Conservation (phyloP, 2,797 vertebrate genomes). For the Hippopotamyrus pictus region DNA sequence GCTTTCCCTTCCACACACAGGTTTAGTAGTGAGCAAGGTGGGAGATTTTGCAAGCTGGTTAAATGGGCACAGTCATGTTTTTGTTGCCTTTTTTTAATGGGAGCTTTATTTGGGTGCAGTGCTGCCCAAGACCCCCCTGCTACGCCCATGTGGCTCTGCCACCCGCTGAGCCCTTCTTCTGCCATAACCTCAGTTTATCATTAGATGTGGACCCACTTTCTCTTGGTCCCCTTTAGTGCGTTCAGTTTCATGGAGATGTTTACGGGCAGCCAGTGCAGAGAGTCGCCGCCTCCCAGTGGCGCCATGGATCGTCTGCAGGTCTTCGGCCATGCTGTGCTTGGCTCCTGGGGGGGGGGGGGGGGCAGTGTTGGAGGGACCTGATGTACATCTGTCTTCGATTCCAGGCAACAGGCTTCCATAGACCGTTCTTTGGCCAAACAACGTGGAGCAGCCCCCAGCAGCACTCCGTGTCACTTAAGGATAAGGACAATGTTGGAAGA, state of each 20-base stretch:
- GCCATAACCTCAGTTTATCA: not conserved
- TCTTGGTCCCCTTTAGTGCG: not conserved
- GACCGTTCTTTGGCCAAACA: not conserved
- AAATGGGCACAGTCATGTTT: not conserved
- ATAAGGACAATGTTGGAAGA: not conserved
- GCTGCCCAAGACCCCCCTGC: not conserved
- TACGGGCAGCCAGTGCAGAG: not conserved
- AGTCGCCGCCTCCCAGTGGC: not conserved
- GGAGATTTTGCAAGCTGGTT: not conserved
- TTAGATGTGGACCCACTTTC: not conserved
- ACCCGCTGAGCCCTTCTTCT: not conserved
- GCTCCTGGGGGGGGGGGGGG: not conserved
- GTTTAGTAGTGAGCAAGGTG: not conserved
- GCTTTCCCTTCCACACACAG: not conserved
- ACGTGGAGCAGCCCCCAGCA: not conserved
- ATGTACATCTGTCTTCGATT: not conserved
- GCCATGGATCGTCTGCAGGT: not conserved
- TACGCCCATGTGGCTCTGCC: not conserved
- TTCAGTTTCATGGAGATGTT: not conserved
- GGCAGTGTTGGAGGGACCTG: not conserved
- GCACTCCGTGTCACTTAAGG: not conserved
- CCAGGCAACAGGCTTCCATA: not conserved
- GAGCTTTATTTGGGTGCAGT: not conserved
- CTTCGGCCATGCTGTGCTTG: not conserved
- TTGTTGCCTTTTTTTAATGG: not conserved